Evolutionary conservation across 1,140 invertebrate genomes (phyloP), one percentile per base, ranked within the genome.

Genomic region (Melipona quadrifasciata): DNA sequence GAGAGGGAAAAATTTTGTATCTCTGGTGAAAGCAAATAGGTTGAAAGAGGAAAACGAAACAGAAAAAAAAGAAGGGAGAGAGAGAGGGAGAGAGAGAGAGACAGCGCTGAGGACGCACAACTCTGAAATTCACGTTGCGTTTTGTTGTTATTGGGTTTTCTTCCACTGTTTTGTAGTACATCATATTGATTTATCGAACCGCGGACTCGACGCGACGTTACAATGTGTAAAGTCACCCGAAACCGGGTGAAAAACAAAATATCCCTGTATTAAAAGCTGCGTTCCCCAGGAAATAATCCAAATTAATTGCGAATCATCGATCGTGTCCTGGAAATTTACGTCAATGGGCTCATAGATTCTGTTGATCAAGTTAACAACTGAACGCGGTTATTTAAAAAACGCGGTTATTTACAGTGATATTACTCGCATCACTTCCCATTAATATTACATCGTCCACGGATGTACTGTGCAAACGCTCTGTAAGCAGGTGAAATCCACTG

Each of bases 301-400:
- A 84, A 72, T 84, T 84, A 84, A 78, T 84, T 71, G 71, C 67
- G 47, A 72, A 64, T 64, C 74, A 55, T 72, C 51, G 67, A 84
- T 61, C 82, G 27, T 39, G 8, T 21, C 21, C 6, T 57, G 67
- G 64, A 79, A 1, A 84, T 84, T 79, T 64, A 34, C 53, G 76
- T 64, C 82, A 61, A 79, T 67, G 55, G n/a, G 17, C 34, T 47
- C 17, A 17, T 79, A 72, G 55, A 71, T 27, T 8, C 0, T 24
- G 12, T 64, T 72, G 75, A 61, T 61, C 31, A 21, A 16, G 39
- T 58, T 53, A 79, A 83, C 82, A 71, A 78, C 27, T 12, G 31
- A 2, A 12, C 4, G 27, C 34, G 27, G 67, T 64, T 83, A 79
- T 84, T 84, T 55, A 55, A n/a, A n/a, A n/a, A 2, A 12, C 4